Evolutionary conservation across 2,888 invertebrate genomes (phyloP), one percentile per base, ranked within the genome.

Genomic region (Caradrina clavipalpis): DNA sequence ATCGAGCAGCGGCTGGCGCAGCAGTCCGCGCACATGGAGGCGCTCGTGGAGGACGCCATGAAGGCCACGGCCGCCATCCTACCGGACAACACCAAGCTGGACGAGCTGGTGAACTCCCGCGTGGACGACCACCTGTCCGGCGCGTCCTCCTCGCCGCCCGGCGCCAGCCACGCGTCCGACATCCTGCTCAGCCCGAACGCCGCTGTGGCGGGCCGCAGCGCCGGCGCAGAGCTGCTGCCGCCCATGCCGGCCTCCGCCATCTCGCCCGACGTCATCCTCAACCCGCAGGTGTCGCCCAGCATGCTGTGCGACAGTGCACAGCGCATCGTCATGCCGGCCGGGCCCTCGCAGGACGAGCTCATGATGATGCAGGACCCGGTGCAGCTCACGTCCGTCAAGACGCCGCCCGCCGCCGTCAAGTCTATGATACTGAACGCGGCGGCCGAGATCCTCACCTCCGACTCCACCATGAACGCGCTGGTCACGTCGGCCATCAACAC

Each of bases 391-490:
- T 93, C 95, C 13, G 96, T 96, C 70, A 96, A 94, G 86, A 96
- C 96, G 55, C 96, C 97, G 55, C 96, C 96, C 1, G 96, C 97
- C 39, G 97, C 97, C 39, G 97, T 97, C 82, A 98, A 98, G 80
- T 97, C 97, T n/a, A 97, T 98, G 96, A 96, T 98, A 55, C 95
- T 98, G 64, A 97, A 97, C 88, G 98, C 98, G 8, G 97, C 97
- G 0, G 97, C 97, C 0, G 97, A 97, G 91, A 97, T 97, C 82
- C 95, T 97, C 17, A 97, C 97, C 57, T 97, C 97, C 0, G 94
- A 97, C 93, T 93, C 96, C 63, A 96, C 97, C 49, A 96, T 96
- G 95, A 96, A 96, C 88, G 96, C 96, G 73, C 87, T 96, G 35
- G 96, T 96, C 84, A 97, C 96, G 85, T 96, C 95, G 45, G 95